Conservation (phyloP, 2,888 invertebrate species). For the Aspidiotus destructor region DNA sequence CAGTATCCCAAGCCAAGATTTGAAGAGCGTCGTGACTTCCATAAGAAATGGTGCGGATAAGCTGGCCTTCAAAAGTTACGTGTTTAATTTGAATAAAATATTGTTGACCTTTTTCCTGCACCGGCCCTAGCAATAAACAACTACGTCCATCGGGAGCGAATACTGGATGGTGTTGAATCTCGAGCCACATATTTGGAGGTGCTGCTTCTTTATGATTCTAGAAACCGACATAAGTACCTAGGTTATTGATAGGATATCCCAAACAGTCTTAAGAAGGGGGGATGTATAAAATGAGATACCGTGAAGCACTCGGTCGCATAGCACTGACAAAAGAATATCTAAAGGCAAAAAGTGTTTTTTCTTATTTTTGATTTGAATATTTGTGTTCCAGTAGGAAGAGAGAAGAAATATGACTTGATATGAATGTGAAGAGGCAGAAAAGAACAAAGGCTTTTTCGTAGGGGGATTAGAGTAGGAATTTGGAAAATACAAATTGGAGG, state of each 20-base stretch:
- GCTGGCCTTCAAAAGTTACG: slow-evolving; percentile 64
- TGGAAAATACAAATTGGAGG: too few relatives aligned
- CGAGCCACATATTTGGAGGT: slow-evolving; percentile 74
- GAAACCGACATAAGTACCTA: neutral
- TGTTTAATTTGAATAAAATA: slow-evolving; percentile 83
- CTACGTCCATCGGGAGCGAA: slow-evolving; percentile 76
- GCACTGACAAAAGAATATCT: too few relatives aligned
- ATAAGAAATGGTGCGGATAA: slow-evolving; percentile 75
- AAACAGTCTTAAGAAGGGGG: neutral
- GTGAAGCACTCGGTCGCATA: too few relatives aligned
- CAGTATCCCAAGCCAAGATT: slow-evolving; percentile 76
- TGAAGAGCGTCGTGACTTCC: slow-evolving; percentile 73
- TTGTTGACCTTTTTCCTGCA: slow-evolving; percentile 69
- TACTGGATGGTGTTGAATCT: slow-evolving; percentile 72
- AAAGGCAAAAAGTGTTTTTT: too few relatives aligned
- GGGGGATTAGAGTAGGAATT: too few relatives aligned
- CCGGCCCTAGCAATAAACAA: slow-evolving; percentile 68
- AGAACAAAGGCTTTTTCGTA: too few relatives aligned
- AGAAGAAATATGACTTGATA: too few relatives aligned
- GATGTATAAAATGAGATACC: too few relatives aligned
- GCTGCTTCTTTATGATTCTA: slow-evolving; percentile 75
- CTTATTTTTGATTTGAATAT: too few relatives aligned
- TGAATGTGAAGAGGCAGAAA: too few relatives aligned
- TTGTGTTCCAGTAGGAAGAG: too few relatives aligned
- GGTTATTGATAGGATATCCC: neutral